Base-by-base conservation (phyloP, 1,140 invertebrate species). In the Ptiloglossa arizonensis region DNA sequence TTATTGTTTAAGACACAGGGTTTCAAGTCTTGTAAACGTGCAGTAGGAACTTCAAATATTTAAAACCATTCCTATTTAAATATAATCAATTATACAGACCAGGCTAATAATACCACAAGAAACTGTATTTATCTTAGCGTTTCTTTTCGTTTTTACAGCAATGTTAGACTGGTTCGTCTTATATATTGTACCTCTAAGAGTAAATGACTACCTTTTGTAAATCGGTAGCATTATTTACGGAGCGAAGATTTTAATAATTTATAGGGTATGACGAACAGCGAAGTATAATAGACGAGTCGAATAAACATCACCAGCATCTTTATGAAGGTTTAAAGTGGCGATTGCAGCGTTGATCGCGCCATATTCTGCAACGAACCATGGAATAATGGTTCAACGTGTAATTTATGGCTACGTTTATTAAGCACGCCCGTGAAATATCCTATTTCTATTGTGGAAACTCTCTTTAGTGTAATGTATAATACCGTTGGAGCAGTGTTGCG, bases 391-490 rank as follows among this genome's bases (percentile, higher is more conserved):
- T 35, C 6, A 29, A 60, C 24, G 29, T 29, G n/a, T 62, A 50
- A 71, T 62, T 71, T 62, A 48, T 41, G 24, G 41, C 41, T 24
- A 29, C 32, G 46, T 73, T 73, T 27, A 54, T 38, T 64, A 54
- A 64, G 6, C 32, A 22, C 1, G 60, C 54, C 13, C 35, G 11
- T 9, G 35, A 17, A 9, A 54, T 24, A 64, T 52, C 24, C 57
- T 52, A 73, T 73, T 52, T 73, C 60, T 64, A 73, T 73, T 54
- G 60, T 64, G 48, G 27, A 32, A 64, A 54, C 9, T 64, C 56
- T 72, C 71, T 64, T 73, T 19, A 44, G 2, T 11, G 71, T 64
- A 44, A 32, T 50, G 19, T 8, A 46, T 32, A 41, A 41, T 52
- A 29, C 2, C 27, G 32, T 17, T 73, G 13, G 19, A 54, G 24